A percentile compares a stretch with the other conserved stretches of the same genome.
These are phyloP conservation scores for Lepidochrysops patricia DNA, from an alignment of 2,888 invertebrate species.

Conservation along the genomic window DNA sequence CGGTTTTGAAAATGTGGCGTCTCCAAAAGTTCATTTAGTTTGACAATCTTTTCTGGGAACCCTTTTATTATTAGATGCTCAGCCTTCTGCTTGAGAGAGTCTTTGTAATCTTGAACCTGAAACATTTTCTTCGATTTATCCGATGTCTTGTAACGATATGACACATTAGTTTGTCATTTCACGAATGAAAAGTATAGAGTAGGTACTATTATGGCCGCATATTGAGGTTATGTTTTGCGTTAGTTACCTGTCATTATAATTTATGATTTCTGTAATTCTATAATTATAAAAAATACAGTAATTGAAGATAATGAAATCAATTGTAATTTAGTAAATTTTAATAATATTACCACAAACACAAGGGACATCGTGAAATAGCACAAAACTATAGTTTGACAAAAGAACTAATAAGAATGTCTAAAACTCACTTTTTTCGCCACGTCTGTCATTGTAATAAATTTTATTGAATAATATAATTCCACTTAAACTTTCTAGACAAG, in stretches of 20 bases:
- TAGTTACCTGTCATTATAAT: not conserved
- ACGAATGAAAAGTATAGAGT: not conserved
- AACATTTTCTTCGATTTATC: slow-evolving; percentile 20
- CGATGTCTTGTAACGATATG: not conserved
- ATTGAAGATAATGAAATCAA: not conserved
- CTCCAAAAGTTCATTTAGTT: slow-evolving; percentile 89
- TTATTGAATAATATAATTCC: slow-evolving; percentile 12
- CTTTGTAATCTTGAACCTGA: slow-evolving; percentile 93
- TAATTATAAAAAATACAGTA: not conserved
- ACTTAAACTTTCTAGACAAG: slow-evolving; percentile 16
- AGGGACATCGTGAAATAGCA: not conserved
- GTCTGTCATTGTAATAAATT: slow-evolving; percentile 49
- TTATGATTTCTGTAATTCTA: not conserved
- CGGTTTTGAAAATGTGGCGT: slow-evolving; percentile 87
- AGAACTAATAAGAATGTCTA: slow-evolving; percentile 15
- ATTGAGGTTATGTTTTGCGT: slow-evolving; percentile 16
- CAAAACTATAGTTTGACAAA: slow-evolving; percentile 12
- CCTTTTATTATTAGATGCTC: slow-evolving; percentile 91
- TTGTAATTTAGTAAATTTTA: not conserved
- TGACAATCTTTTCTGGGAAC: slow-evolving; percentile 94
- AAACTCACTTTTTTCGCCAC: slow-evolving; percentile 63
- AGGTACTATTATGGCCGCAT: slow-evolving; percentile 15
- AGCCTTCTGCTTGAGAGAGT: slow-evolving; percentile 89
- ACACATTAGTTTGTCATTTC: slow-evolving; percentile 10
- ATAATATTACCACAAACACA: not conserved